Evolutionary conservation across 2,113 vertebrate genomes (phyloP).

Genomic region (Heterotis niloticus): DNA sequence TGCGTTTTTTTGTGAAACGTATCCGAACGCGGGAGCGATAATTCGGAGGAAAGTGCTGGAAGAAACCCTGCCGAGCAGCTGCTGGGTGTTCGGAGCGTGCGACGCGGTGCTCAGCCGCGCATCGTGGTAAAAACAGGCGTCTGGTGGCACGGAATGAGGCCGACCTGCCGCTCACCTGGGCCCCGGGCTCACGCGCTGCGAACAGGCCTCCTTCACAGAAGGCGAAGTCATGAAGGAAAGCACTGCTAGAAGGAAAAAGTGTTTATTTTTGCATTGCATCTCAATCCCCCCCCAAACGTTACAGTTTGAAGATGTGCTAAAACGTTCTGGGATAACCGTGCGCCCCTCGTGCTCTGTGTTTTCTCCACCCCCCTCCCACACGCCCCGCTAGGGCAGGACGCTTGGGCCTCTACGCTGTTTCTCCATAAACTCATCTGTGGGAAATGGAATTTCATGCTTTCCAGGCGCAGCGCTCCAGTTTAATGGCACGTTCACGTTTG

Average conservation of each 20-base stretch:
- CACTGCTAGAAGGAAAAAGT: background rate
- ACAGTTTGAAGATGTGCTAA: background rate
- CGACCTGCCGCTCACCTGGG: too few species aligned
- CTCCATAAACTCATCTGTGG: background rate
- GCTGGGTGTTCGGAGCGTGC: too few species aligned
- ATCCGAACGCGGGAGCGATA: too few species aligned
- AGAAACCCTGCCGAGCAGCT: too few species aligned
- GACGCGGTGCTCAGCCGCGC: too few species aligned
- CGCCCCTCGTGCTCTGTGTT: background rate
- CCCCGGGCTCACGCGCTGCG: too few species aligned
- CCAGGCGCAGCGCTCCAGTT: background rate
- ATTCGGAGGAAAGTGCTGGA: too few species aligned
- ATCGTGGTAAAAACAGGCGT: too few species aligned
- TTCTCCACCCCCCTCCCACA: background rate
- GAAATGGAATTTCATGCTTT: background rate
- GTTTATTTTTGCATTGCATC: background rate
- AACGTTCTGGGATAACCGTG: background rate
- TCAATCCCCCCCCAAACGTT: background rate
- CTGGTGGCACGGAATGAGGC: too few species aligned
- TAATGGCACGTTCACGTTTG: background rate
- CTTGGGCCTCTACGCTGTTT: background rate
- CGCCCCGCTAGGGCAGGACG: background rate
- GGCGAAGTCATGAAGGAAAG: too few species aligned
- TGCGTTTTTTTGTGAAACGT: too few species aligned
- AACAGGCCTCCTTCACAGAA: too few species aligned